phyloP scores from a whole-genome alignment of 2,113 vertebrate genomes.

The Prinia subflava region DNA sequence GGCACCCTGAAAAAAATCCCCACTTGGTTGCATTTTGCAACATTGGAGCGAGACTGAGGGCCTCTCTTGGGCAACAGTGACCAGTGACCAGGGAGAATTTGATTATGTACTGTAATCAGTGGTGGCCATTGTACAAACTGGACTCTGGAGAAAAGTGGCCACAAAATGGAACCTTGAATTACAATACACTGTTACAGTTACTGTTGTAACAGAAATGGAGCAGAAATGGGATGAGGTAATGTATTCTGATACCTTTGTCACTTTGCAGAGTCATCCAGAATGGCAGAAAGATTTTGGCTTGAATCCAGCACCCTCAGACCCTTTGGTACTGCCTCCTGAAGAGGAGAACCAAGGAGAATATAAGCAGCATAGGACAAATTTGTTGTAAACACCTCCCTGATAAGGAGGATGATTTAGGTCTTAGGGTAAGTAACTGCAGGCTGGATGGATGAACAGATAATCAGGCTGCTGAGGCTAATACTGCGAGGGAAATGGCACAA shows the following conservation, averaged over 20 bases:
- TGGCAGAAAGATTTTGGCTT: not conserved
- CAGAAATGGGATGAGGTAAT: not conserved
- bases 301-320: not conserved
- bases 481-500: not conserved
- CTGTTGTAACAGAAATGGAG: not conserved
- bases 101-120: not conserved
- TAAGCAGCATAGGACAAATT: not conserved
- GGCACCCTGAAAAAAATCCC: not conserved
- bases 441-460: not conserved
- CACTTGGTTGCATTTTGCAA: not conserved
- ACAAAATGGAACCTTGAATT: not conserved
- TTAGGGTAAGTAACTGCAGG: not conserved
- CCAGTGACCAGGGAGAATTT: not conserved
- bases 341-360: too few relatives aligned
- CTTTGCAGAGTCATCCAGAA: not conserved
- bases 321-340: not conserved
- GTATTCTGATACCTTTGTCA: too few relatives aligned
- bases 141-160: not conserved
- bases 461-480: not conserved
- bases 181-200: not conserved
- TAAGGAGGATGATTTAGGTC: not conserved
- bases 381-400: too few relatives aligned
- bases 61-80: not conserved
- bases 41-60: not conserved
- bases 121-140: not conserved